These are phyloP conservation scores for Dryas iulia DNA, from an alignment of 1,140 invertebrate species.

Conservation along the genomic window DNA sequence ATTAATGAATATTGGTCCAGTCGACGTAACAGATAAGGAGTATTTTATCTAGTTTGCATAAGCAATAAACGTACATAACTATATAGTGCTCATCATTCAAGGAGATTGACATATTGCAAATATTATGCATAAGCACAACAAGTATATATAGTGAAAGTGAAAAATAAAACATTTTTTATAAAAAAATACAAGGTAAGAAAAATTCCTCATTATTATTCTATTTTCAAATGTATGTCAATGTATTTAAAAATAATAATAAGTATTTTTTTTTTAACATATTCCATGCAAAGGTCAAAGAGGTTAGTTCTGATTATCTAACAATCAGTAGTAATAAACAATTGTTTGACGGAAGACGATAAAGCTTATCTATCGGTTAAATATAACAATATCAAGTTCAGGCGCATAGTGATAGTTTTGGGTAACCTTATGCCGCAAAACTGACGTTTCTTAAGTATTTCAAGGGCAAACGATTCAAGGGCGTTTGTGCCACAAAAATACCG, in stretches of 20 bases:
- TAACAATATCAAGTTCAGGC: constrained; percentile 2
- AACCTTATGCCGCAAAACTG: constrained; percentile 31
- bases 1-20: constrained; percentile 50
- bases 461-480: constrained; percentile 67
- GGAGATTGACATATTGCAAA: constrained; percentile 38
- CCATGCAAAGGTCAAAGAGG: constrained; percentile 61
- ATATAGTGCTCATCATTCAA: constrained; percentile 47
- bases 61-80: constrained; percentile 44
- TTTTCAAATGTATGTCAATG: not conserved
- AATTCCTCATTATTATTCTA: constrained; percentile 3
- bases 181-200: constrained; percentile 32
- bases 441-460: constrained; percentile 59
- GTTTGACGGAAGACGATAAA: not conserved
- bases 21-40: constrained; percentile 73
- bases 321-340: constrained; percentile 18
- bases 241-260: not conserved
- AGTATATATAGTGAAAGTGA: not conserved
- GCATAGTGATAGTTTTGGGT: not conserved
- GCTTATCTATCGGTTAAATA: constrained; percentile 7
- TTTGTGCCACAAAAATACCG: constrained; percentile 41
- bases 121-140: not conserved
- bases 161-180: not conserved
- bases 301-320: constrained; percentile 70
- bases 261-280: constrained; percentile 13
- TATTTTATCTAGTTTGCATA: constrained; percentile 61